Evolutionary conservation across 2,113 vertebrate genomes (phyloP), one percentile per base, ranked within the genome.

Genomic region (Athene cunicularia): DNA sequence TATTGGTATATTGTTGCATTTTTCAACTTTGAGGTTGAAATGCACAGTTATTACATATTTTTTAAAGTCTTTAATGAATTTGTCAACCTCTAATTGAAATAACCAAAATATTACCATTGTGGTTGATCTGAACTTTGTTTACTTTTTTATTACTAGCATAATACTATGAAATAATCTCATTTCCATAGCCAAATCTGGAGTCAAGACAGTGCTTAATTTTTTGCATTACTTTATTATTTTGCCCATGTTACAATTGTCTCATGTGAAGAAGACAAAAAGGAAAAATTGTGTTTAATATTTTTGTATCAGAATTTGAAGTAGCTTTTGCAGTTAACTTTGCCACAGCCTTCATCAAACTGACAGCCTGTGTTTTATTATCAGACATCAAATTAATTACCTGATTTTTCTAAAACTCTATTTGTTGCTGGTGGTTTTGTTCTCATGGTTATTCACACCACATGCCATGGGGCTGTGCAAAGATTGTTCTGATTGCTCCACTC

Each of bases 321-420:
- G 56, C 21, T 94, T 93, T 75, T 89, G 26, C 68, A 74, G 28
- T 85, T 93, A 84, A 77, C 30, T 93, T 95, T 91, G 43, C 41
- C 28, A 79, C 52, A 30, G n/a, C 41, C 24, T 70, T 89, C 14
- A 5, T 87, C 28, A 71, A 50, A 55, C 73, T 91, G 64, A 90
- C 68, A 90, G 45, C n/a, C n/a, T 91, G 32, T 74, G 71, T 87
- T 96, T 94, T 96, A 75, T 75, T 87, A 82, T 87, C 64, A 90
- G 60, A 50, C 52, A 67, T 81, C 26, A 93, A 85, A 91, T 87
- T 81, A 91, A 72, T 96, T 87, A 79, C n/a, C 24, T 74, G 41
- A 21, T 71, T 85, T 74, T 94, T 88, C 28, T 30, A 21, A 62
- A 87, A n/a, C 10, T 39, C 16, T 73, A 0, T 87, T 81, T 89